These are phyloP conservation scores for Salvelinus alpinus DNA, from an alignment of 2,113 vertebrate species.

Conservation along the genomic window DNA sequence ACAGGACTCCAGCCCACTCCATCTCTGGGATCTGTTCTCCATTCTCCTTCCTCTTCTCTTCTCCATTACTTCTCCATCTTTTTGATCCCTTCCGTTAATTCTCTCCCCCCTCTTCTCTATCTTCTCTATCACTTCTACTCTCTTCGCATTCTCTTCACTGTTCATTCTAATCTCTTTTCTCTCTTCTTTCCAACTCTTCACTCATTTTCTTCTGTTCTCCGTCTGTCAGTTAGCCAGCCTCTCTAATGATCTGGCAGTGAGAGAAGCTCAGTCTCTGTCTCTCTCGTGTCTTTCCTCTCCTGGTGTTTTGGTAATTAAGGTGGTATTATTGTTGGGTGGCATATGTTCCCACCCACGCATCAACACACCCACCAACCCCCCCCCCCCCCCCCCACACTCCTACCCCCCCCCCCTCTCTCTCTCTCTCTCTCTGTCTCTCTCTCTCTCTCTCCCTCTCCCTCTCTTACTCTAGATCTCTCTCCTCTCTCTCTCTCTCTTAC, in stretches of 20 bases:
- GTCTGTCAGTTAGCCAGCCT: not conserved
- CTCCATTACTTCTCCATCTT: no score
- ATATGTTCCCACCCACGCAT: conserved; percentile 21
- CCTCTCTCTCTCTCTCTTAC: not conserved
- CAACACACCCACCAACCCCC: conserved; percentile 4
- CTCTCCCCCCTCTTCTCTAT: no score
- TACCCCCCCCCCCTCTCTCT: no score
- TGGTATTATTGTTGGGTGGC: conserved; percentile 28
- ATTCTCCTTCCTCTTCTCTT: no score
- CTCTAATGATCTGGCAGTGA: not conserved
- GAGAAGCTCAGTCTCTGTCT: conserved; percentile 8
- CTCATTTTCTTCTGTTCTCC: not conserved
- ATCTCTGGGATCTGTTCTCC: no score
- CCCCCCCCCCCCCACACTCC: not conserved
- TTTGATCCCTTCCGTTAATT: no score
- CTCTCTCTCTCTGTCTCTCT: no score
- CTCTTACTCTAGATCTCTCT: not conserved
- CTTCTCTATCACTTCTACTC: not conserved
- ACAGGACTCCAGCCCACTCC: no score
- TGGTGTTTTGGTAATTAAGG: not conserved
- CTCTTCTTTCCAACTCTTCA: conserved; percentile 5
- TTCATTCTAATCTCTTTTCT: conserved; percentile 15
- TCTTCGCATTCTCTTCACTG: conserved; percentile 18
- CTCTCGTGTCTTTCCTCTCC: conserved; percentile 7
- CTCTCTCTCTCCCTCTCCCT: not conserved